Conservation (phyloP, 2,113 vertebrate species). For the Crotalus viridis region DNA sequence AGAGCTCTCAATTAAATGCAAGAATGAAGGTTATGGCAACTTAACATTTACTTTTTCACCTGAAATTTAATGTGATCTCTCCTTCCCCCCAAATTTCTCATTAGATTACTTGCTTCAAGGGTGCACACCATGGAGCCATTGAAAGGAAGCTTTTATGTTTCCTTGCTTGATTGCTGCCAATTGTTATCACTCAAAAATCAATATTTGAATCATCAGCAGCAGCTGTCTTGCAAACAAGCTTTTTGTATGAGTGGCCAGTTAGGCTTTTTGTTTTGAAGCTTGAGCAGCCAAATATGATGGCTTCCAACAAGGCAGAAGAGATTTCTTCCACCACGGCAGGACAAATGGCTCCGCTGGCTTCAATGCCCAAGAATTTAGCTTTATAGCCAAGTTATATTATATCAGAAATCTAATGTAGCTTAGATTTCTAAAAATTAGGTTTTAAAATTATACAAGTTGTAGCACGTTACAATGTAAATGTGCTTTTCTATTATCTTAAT, state of each 20-base stretch:
- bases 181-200: not conserved
- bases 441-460: not conserved
- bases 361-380: not conserved
- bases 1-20: not conserved
- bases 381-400: not conserved
- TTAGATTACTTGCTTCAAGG: not conserved
- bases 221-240: not conserved
- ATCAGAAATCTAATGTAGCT: too few relatives aligned
- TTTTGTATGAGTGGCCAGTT: not conserved
- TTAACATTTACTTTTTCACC: not conserved
- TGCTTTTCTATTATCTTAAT: not conserved
- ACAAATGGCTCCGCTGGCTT: not conserved
- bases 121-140: not conserved
- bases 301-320: not conserved
- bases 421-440: not conserved
- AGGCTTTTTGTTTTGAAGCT: not conserved
- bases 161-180: not conserved
- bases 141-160: not conserved
- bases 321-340: not conserved
- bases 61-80: not conserved
- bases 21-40: not conserved
- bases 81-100: not conserved
- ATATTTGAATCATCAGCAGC: not conserved
- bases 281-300: not conserved
- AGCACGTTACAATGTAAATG: not conserved